These are phyloP conservation scores for Sinopyrophorus schimmeli DNA, from an alignment of 2,888 invertebrate genomes.

Conservation along the genomic window DNA sequence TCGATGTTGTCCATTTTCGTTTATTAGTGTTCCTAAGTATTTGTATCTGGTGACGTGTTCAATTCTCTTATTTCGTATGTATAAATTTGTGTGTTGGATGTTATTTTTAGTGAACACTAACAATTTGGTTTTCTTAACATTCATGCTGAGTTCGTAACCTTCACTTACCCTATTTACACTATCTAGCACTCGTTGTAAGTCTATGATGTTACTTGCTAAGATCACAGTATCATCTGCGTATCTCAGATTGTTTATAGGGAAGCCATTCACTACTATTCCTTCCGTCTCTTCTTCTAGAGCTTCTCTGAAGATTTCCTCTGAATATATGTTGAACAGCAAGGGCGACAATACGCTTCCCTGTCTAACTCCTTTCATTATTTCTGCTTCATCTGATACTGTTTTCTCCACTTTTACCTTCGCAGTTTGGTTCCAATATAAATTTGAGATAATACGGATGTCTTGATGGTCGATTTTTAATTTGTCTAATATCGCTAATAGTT, in stretches of 20 bases:
- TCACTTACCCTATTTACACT: not conserved
- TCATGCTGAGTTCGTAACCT: not conserved
- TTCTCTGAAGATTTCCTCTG: not conserved
- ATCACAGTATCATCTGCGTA: not conserved
- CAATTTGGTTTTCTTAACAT: not conserved
- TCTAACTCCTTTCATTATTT: not conserved
- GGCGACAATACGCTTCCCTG: not conserved
- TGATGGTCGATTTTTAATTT: not conserved
- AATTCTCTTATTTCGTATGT: not conserved
- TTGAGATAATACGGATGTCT: not conserved
- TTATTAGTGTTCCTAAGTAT: not conserved
- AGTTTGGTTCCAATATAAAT: not conserved
- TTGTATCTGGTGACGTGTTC: not conserved
- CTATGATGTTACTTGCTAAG: not conserved
- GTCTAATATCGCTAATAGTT: not conserved
- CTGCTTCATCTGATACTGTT: not conserved
- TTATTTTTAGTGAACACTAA: not conserved
- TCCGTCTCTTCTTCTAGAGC: not conserved
- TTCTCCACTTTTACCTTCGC: not conserved
- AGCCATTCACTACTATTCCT: not conserved
- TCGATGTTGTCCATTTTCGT: conserved; percentile 4
- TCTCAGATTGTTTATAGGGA: not conserved
- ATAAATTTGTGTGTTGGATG: not conserved
- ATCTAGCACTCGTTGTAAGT: not conserved
- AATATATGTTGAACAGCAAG: not conserved